Conservation (phyloP, 2,113 vertebrate species). For the Alethe diademata region DNA sequence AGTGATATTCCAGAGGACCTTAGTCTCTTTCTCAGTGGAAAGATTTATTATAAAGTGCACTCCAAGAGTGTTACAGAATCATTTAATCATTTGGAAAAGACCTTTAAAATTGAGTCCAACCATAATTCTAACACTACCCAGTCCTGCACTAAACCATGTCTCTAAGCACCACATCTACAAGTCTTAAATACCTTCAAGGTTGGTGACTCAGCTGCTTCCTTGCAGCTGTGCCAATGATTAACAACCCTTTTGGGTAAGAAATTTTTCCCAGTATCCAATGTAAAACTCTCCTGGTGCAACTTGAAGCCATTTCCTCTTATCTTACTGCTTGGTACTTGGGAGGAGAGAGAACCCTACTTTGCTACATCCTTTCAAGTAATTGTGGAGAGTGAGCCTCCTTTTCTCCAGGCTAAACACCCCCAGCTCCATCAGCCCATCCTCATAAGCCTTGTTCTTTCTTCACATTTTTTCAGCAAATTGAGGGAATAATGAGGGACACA, state of each 20-base stretch:
- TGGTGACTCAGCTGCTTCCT: neutral
- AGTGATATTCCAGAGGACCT: neutral
- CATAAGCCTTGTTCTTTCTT: neutral
- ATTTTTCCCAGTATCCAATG: neutral
- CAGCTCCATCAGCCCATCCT: neutral
- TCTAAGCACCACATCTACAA: rapidly evolving
- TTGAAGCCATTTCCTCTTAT: neutral
- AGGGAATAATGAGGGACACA: neutral
- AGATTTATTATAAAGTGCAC: neutral
- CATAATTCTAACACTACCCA: neutral
- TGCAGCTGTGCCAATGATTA: neutral
- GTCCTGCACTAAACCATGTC: neutral
- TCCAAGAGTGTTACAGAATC: neutral
- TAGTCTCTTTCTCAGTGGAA: neutral
- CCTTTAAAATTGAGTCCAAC: neutral
- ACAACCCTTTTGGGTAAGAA: neutral
- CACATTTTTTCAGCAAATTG: neutral
- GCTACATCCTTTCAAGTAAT: neutral
- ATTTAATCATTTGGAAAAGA: neutral
- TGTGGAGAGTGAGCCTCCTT: neutral
- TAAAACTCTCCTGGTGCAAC: neutral
- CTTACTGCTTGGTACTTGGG: neutral
- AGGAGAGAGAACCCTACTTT: neutral
- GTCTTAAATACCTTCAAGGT: neutral
- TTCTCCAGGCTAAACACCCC: neutral